Evolutionary conservation across 2,888 invertebrate species (phyloP).

Genomic region (Xanthorhoe designata): DNA sequence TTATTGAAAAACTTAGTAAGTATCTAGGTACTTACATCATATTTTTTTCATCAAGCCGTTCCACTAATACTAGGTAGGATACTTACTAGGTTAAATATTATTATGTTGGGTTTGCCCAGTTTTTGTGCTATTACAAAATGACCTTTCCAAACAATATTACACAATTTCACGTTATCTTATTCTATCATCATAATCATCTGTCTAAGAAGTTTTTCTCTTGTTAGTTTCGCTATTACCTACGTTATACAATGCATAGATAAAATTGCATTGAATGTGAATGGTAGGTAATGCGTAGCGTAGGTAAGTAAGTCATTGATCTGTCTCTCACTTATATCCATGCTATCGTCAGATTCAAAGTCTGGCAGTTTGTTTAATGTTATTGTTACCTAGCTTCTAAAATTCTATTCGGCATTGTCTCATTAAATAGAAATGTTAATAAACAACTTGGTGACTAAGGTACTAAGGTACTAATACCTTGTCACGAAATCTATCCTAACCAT

Average conservation of each 20-base stretch:
- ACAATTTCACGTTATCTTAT: too few species aligned
- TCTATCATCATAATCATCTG: too few species aligned
- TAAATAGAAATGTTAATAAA: constrained; percentile 28
- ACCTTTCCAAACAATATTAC: too few species aligned
- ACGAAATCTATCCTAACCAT: constrained; percentile 15
- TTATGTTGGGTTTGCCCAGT: neutral
- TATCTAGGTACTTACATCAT: neutral
- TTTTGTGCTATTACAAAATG: neutral
- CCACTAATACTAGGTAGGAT: neutral
- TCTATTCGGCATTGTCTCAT: constrained; percentile 23
- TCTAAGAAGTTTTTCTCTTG: too few species aligned
- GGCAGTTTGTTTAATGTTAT: constrained; percentile 18
- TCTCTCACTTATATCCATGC: neutral
- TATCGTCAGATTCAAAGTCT: neutral
- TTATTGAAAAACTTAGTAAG: constrained; percentile 5
- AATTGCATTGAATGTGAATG: neutral
- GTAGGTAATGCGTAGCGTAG: neutral
- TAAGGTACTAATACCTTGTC: constrained; percentile 9
- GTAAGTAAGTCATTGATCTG: neutral
- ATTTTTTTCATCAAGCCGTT: neutral
- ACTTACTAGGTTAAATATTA: neutral
- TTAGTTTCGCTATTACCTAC: too few species aligned
- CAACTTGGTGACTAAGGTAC: constrained; percentile 12
- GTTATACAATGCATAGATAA: neutral
- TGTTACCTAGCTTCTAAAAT: neutral